Percentiles rank a stretch among this genome's conserved stretches.
Evolutionary conservation across 2,797 vertebrate species (phyloP).

Genomic region (Phoxinus dragarum): DNA sequence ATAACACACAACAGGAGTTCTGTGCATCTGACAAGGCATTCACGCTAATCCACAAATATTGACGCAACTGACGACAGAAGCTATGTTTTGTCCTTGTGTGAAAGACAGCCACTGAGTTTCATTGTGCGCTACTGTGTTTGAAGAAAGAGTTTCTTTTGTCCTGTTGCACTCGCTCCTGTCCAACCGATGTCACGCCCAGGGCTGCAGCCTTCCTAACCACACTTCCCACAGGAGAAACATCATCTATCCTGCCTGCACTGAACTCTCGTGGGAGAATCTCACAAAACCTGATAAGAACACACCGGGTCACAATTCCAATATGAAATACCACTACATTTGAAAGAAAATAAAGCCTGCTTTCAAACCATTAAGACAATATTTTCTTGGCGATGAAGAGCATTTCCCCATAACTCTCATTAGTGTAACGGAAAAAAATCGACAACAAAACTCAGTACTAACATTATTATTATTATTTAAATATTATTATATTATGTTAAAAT

Average conservation of each 20-base stretch:
- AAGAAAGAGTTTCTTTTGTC: neutral
- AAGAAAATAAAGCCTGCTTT: neutral
- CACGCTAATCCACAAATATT: conserved; percentile 32
- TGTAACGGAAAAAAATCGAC: neutral
- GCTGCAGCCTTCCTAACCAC: neutral
- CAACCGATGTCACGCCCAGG: conserved; percentile 14
- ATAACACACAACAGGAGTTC: conserved; percentile 41
- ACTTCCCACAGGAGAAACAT: neutral
- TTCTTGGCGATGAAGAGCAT: neutral
- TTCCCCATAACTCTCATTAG: neutral
- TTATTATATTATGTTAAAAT: neutral
- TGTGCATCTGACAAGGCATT: neutral
- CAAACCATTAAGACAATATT: neutral
- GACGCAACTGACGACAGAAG: neutral
- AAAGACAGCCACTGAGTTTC: conserved; percentile 17
- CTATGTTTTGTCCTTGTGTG: conserved; percentile 10
- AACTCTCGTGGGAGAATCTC: conserved; percentile 14
- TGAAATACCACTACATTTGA: neutral
- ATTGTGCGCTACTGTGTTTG: conserved; percentile 1
- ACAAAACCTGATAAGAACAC: neutral
- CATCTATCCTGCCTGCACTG: neutral
- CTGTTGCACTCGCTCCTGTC: neutral
- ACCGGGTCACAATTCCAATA: neutral
- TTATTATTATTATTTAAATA: neutral
- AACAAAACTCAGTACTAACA: neutral